phyloP scores from a whole-genome alignment of 2,113 vertebrate genomes.

The Prietella phreatophila region DNA sequence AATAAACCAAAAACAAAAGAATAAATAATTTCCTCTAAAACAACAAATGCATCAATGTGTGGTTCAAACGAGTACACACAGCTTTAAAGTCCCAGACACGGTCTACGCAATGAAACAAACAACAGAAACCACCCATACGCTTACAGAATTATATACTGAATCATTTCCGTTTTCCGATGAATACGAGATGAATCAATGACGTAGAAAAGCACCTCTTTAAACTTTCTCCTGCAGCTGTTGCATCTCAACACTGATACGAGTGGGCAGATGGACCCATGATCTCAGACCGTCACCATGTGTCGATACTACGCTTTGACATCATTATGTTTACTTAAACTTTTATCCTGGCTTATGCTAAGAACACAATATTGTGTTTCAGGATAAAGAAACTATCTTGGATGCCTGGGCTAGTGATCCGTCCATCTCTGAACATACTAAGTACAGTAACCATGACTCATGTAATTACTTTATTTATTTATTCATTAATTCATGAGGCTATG shows the following conservation, averaged over 20 bases:
- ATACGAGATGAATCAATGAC: slow-evolving; percentile 24
- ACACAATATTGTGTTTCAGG: not conserved
- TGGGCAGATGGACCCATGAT: not conserved
- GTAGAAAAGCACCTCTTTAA: too few species aligned
- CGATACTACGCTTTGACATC: not conserved
- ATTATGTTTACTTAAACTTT: not conserved
- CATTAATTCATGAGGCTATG: not conserved
- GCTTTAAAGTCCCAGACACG: not conserved
- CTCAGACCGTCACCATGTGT: not conserved
- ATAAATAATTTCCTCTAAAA: not conserved
- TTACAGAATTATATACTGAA: not conserved
- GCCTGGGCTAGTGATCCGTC: not conserved
- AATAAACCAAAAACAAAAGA: not conserved
- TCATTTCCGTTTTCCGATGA: slow-evolving; percentile 1
- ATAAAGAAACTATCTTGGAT: not conserved
- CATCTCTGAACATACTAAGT: not conserved
- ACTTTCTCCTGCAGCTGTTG: not conserved
- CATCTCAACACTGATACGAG: not conserved
- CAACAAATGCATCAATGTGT: too few species aligned
- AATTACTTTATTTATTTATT: not conserved
- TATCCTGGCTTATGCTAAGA: not conserved
- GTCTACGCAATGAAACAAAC: not conserved
- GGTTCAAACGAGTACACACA: not conserved
- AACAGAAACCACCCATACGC: not conserved
- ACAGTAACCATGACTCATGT: not conserved